Evolutionary conservation across 2,797 vertebrate species (phyloP).

Genomic region (Clarias fuscus): DNA sequence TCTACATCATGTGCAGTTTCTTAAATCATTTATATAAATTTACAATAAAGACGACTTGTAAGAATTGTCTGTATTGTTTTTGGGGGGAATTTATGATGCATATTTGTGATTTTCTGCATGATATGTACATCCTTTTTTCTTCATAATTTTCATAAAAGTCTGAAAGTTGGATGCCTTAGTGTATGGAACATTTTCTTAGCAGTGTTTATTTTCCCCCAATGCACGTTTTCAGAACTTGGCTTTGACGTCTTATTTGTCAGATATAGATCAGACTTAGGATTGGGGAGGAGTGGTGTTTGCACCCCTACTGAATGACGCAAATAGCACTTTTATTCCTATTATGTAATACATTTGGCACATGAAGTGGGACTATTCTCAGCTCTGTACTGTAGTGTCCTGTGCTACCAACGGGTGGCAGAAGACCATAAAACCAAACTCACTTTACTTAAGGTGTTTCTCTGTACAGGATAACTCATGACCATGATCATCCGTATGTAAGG

Average conservation of each 20-base stretch:
- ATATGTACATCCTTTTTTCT: no score
- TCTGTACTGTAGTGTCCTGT: constrained; percentile 13
- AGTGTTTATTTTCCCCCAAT: background rate
- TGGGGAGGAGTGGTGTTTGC: constrained; percentile 8
- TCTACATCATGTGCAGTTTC: background rate
- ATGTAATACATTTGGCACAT: constrained; percentile 28
- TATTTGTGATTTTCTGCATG: background rate
- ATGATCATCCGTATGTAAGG: constrained; percentile 1
- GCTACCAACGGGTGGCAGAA: constrained; percentile 36
- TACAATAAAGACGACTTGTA: constrained; percentile 15
- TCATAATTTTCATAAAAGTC: background rate
- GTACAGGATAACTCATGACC: background rate
- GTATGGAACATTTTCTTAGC: background rate
- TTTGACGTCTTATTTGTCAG: constrained; percentile 14
- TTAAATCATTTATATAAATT: background rate
- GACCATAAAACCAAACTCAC: background rate
- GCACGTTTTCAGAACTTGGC: background rate
- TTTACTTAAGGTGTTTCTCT: background rate
- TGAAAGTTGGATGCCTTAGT: background rate
- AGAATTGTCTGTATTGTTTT: background rate
- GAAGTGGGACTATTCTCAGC: constrained; percentile 20
- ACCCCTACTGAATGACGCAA: constrained; percentile 25
- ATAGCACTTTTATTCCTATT: constrained; percentile 22
- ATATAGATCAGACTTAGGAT: constrained; percentile 3
- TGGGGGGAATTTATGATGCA: background rate